Base-by-base conservation (phyloP, 2,888 invertebrate species). In the Andrena minutula region DNA sequence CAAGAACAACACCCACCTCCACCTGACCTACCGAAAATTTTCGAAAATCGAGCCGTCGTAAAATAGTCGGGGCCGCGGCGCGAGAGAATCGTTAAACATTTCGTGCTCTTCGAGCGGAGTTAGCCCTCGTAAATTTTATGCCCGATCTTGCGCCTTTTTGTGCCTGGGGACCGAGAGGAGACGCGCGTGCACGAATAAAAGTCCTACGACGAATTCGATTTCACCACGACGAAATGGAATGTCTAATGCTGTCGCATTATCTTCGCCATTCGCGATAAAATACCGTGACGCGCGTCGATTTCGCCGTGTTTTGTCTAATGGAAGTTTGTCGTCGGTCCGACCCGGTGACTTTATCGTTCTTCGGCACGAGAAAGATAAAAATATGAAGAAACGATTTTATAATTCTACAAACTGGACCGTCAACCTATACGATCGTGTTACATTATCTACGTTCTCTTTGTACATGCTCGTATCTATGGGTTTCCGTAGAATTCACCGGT, bases 41-140 rank as follows among this genome's bases (percentile, higher is more conserved):
- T 58, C 41, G 47, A 28, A 82, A 82, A 71, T 77, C 72, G 26
- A 35, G 60, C 47, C 32, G n/a, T 69, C 84, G 79, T 77, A 79
- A 56, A 82, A 86, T 78, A 79, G 68, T 26, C 28, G 51, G 30
- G 49, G 30, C 16, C 10, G 51, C n/a, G 32, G 28, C 61, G 75
- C 56, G 79, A 76, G 82, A 58, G 63, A 83, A 85, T 88, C 90
- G 86, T 89, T 87, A 89, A 89, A 89, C 64, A 47, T 74, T 70
- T 65, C 68, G 78, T 35, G 75, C 69, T 10, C 51, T 56, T 28
- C 56, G 16, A 68, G 56, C 16, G 70, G 64, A 85, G 78, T 87
- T 85, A 86, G 85, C 82, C 74, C 88, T 90, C 89, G 85, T 90
- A 90, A 90, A 89, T 90, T 89, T 89, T 82, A 84, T 81, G 79